Evolutionary conservation across 2,888 invertebrate species (phyloP).

Genomic region (Lochmaea crataegi): DNA sequence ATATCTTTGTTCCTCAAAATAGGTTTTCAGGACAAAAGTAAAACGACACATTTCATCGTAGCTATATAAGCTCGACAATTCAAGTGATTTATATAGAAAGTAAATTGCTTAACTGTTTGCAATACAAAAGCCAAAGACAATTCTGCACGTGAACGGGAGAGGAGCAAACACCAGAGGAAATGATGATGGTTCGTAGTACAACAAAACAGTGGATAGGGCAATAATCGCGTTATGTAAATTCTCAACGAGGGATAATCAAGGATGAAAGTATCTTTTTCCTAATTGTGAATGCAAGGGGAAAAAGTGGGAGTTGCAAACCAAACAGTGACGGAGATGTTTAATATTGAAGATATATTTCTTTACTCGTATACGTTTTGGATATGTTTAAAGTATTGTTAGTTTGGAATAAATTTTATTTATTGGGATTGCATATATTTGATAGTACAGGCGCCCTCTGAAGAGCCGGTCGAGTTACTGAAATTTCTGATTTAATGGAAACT

Average conservation of each 20-base stretch:
- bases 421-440: no score
- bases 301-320: conserved; percentile 18
- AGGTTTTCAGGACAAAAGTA: background rate
- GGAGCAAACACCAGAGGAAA: conserved; percentile 30
- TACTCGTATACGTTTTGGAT: no score
- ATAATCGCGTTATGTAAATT: conserved; percentile 58
- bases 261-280: conserved; percentile 40
- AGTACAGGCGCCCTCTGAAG: no score
- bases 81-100: conserved; percentile 10
- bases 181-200: conserved; percentile 49
- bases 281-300: conserved; percentile 20
- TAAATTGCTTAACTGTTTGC: conserved; percentile 18
- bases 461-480: no score
- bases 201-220: conserved; percentile 53
- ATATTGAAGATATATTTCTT: background rate
- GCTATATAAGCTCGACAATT: background rate
- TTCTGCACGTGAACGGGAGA: conserved; percentile 16
- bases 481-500: no score
- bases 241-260: conserved; percentile 46
- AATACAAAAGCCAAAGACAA: conserved; percentile 13
- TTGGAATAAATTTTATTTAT: no score
- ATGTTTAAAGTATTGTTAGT: no score
- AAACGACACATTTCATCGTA: background rate
- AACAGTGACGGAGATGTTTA: conserved; percentile 13
- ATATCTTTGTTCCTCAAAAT: background rate